Evolutionary conservation across 2,797 vertebrate genomes (phyloP).

Genomic region (Hozukius guyotensis): DNA sequence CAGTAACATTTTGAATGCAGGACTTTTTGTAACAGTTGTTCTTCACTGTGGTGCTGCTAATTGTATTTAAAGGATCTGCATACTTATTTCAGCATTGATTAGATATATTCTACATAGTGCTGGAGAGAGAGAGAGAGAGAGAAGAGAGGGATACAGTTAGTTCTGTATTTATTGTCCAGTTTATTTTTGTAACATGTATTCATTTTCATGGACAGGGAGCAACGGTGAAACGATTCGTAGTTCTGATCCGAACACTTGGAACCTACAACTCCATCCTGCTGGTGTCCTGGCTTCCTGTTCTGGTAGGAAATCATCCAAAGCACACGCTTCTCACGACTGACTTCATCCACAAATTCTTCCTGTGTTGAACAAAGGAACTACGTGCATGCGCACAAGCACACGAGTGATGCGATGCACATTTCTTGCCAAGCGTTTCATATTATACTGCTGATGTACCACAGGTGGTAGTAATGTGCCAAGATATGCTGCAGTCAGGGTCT

Average conservation of each 20-base stretch:
- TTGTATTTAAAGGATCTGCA: not conserved
- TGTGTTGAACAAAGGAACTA: not conserved
- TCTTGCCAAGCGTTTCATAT: not conserved
- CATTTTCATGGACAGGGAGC: slow-evolving; percentile 84
- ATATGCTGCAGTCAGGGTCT: no score
- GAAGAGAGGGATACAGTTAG: not conserved
- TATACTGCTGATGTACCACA: not conserved
- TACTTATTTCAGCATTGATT: not conserved
- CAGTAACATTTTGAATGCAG: not conserved
- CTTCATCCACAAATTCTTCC: not conserved
- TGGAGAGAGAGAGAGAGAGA: not conserved
- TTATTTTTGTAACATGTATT: not conserved
- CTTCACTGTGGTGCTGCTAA: not conserved
- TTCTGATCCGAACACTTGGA: slow-evolving; percentile 97
- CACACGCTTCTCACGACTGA: not conserved
- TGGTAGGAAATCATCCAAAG: slow-evolving; percentile 69
- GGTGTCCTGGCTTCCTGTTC: slow-evolving; percentile 96
- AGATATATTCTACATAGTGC: not conserved
- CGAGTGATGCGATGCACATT: no score
- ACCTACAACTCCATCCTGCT: slow-evolving; percentile 97
- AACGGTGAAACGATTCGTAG: slow-evolving; percentile 96
- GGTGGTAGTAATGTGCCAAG: no score
- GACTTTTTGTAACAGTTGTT: not conserved
- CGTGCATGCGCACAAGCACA: not conserved
- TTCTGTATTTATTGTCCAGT: not conserved